Base-by-base conservation (phyloP, 2,888 invertebrate species). In the Gortyna flavago region DNA sequence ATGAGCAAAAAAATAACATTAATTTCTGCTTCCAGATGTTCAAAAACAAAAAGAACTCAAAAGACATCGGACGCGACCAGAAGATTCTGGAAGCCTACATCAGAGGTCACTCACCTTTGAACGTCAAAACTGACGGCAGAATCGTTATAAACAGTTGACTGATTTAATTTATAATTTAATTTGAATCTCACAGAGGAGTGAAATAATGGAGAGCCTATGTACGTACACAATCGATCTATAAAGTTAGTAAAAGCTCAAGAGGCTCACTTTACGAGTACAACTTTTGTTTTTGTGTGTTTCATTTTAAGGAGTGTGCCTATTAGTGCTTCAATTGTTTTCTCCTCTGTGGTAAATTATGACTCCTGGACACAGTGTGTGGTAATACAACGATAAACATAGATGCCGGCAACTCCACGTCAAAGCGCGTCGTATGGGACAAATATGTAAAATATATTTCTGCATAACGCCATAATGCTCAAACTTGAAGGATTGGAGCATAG, bases 101-200 rank as follows among this genome's bases (percentile, higher is more conserved):
- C 35, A 90, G 90, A 68, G 93, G 94, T 71, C 94, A 97, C 84
- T 97, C 97, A 11, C 98, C 98, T 0, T 88, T 98, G 3, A 95
- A 95, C 65, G 89, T 95, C 21, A 95, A 94, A 1, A 89, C 92
- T 0, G 97, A 97, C 21, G 97, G 97, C 59, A 95, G 98, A 87
- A 97, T 97, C 5, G 88, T 88, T 72, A 94, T 97, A 64, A 88
- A 89, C 66, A 89, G 90, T 79, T 92, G 88, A 92, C 78, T 74
- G 72, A 73, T 9, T 71, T 84, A 72, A 75, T 41, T 59, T 57
- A 5, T 59, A n/a, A 51, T 35, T 54, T 18, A n/a, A 68, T 32
- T 72, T 32, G 8, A 76, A 66, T 71, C 44, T 57, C 70, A 84
- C 72, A 70, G 69, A 73, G 72, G 18, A 84, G 62, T 65, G 9